Evolutionary conservation across 2,797 vertebrate species (phyloP), one percentile per base, ranked within the genome.

Genomic region (Sebastes itinus): DNA sequence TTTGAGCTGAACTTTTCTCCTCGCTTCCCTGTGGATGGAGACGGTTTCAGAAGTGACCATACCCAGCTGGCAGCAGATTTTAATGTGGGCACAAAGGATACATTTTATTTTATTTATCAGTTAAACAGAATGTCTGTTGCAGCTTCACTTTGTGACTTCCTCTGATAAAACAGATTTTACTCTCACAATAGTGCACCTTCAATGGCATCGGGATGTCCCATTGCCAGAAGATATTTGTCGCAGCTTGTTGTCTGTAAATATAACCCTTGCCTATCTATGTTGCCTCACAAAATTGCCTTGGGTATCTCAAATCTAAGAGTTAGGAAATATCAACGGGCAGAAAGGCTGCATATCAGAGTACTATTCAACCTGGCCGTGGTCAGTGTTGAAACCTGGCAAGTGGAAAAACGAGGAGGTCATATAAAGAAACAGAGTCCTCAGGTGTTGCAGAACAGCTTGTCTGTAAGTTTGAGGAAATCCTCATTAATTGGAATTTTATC

Each of bases 401-500:
- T 52, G 4, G 9, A 49, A 27, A 68, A 58, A 71, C 64, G 16
- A 62, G 16, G 23, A 64, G 35, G 52, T 14, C 65, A n/a, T 18
- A 54, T 58, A 32, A 80, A 82, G 28, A 85, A 33, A 72, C 52
- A 58, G 6, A 62, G 49, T 54, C 49, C 7, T 46, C 46, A 28
- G 68, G 67, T 58, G 22, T 6, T 35, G 46, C 61, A 76, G 58
- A 81, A 64, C 25, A 35, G 23, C 27, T 62, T 20, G 58, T 78
- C 61, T 55, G 18, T 56, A 32, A 75, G 10, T 78, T 72, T 69
- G 3, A 80, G 66, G 28, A 80, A 59, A 59, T 83, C 61, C 32
- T 65, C 82, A 85, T 87, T 81, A 83, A 87, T 80, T 86, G 73
- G 74, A 89, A 87, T 87, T 84, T 86, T 78, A 89, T 88, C 81